Evolutionary conservation across 2,888 invertebrate genomes (phyloP).

Genomic region (Eubasilissa splendida): DNA sequence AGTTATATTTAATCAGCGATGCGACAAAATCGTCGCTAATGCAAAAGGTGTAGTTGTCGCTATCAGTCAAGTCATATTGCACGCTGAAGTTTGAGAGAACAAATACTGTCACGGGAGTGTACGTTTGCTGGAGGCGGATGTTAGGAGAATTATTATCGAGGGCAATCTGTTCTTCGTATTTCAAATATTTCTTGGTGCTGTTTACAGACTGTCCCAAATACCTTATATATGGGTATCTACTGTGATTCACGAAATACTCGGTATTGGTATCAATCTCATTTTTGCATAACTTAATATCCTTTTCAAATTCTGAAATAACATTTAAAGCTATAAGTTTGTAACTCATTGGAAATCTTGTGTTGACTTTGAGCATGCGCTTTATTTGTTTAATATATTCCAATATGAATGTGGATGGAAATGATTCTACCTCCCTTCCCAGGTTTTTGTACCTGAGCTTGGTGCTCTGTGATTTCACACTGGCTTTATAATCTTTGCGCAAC

Average conservation of each 20-base stretch:
- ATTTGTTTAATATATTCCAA: conserved; percentile 19
- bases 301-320: conserved; percentile 12
- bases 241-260: conserved; percentile 15
- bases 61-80: not conserved
- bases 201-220: conserved; percentile 18
- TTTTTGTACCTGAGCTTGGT: conserved; percentile 6
- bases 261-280: conserved; percentile 35
- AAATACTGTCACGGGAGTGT: conserved; percentile 12
- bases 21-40: conserved; percentile 11
- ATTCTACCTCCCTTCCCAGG: not conserved
- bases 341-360: not conserved
- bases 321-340: conserved; percentile 20
- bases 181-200: not conserved
- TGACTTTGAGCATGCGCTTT: conserved; percentile 1
- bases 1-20: not conserved
- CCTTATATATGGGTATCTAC: conserved; percentile 25
- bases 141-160: conserved; percentile 17
- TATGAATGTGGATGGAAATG: conserved; percentile 16
- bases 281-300: conserved; percentile 4
- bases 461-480: not conserved
- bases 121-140: conserved; percentile 21
- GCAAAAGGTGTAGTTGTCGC: not conserved
- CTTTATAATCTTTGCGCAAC: not conserved
- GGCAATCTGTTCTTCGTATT: not conserved
- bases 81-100: conserved; percentile 21